Evolutionary conservation across 2,888 invertebrate genomes (phyloP).

Genomic region (Rhagonycha lutea): DNA sequence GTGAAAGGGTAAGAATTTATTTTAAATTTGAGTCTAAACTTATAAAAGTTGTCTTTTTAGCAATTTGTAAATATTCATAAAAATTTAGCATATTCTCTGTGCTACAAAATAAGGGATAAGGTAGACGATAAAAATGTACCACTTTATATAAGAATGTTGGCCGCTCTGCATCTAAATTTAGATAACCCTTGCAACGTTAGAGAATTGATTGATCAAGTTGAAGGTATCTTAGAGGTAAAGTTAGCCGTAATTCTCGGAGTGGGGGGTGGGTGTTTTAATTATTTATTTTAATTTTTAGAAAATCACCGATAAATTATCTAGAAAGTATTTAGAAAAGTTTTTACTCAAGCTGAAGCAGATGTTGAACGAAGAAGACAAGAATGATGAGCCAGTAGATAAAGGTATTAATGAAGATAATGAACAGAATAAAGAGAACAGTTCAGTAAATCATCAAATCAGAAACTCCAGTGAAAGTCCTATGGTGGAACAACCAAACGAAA

Average conservation of each 20-base stretch:
- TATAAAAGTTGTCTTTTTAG: not conserved
- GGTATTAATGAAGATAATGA: not conserved
- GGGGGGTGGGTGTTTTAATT: not conserved
- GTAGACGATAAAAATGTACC: conserved; percentile 22
- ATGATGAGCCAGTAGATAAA: not conserved
- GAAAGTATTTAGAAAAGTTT: conserved; percentile 16
- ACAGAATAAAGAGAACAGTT: not conserved
- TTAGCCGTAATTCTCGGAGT: not conserved
- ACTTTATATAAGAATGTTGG: conserved; percentile 26
- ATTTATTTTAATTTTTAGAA: conserved; percentile 10
- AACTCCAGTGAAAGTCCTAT: too few species aligned
- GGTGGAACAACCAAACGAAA: too few species aligned
- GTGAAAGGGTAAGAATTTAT: conserved; percentile 2
- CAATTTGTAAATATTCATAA: conserved; percentile 23
- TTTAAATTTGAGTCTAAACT: not conserved
- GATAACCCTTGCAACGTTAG: conserved; percentile 12
- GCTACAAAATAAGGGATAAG: conserved; percentile 24
- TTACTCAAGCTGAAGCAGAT: not conserved
- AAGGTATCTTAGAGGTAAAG: conserved; percentile 18
- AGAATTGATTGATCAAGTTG: conserved; percentile 20
- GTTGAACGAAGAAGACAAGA: not conserved
- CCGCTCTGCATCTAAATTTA: conserved; percentile 14
- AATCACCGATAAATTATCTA: conserved; percentile 8
- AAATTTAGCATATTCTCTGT: conserved; percentile 25
- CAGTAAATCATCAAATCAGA: not conserved